Percentiles rank a stretch among this genome's conserved stretches.
These are phyloP conservation scores for Eupithecia subfuscata DNA, from an alignment of 2,888 invertebrate species.

Conservation along the genomic window DNA sequence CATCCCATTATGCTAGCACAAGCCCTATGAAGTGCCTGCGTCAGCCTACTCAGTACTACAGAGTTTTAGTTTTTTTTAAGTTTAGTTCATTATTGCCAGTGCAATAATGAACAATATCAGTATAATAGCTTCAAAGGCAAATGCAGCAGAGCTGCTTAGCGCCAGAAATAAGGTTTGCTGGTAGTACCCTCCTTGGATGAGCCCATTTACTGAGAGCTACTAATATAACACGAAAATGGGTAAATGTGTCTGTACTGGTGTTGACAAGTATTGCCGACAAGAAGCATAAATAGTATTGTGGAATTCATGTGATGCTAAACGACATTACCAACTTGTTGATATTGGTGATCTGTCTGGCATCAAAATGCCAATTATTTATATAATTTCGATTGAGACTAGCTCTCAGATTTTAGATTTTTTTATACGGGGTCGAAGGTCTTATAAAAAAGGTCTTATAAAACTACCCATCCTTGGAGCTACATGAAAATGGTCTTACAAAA, in stretches of 20 bases:
- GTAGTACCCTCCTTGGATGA: neutral
- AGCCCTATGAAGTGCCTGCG: neutral
- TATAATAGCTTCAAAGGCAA: neutral
- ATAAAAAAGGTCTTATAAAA: too few species aligned
- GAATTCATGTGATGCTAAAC: neutral
- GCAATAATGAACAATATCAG: too few species aligned
- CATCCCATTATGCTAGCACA: neutral
- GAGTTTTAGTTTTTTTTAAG: too few species aligned
- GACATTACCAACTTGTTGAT: neutral
- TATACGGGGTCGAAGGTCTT: too few species aligned
- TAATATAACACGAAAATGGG: neutral
- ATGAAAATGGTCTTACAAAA: too few species aligned
- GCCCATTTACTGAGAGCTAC: neutral
- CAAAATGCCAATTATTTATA: neutral
- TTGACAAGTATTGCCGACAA: neutral
- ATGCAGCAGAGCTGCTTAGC: neutral
- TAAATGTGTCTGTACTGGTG: neutral
- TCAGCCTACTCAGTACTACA: neutral
- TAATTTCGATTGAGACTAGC: neutral
- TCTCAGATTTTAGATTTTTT: neutral
- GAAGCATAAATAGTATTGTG: neutral
- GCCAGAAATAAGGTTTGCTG: neutral
- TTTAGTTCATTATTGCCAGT: too few species aligned
- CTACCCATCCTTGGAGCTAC: too few species aligned
- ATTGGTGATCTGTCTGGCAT: neutral